Conservation (phyloP, 2,888 invertebrate species). For the Leptopterna dolabrata region DNA sequence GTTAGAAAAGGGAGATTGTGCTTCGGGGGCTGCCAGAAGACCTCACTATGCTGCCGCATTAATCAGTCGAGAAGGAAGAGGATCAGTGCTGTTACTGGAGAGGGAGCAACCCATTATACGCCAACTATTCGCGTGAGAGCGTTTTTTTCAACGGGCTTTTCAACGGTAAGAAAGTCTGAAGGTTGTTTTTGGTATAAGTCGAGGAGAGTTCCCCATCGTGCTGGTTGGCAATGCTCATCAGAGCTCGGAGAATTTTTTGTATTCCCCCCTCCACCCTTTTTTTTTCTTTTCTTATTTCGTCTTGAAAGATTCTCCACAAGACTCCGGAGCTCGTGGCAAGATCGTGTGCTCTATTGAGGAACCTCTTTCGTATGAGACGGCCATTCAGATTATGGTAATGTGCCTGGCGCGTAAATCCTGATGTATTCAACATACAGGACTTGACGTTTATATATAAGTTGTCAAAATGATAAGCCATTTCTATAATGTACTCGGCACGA, state of each 20-base stretch:
- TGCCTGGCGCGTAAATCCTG: neutral
- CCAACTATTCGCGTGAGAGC: slow-evolving; percentile 25
- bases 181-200: slow-evolving; percentile 28
- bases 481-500: too few relatives aligned
- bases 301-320: neutral
- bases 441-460: too few relatives aligned
- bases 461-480: too few relatives aligned
- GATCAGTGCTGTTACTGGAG: neutral
- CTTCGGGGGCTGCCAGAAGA: neutral
- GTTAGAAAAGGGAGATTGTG: slow-evolving; percentile 42
- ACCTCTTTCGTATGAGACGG: neutral
- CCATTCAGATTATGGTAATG: slow-evolving; percentile 8
- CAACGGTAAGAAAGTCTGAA: slow-evolving; percentile 22
- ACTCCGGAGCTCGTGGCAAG: slow-evolving; percentile 22
- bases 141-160: slow-evolving; percentile 7
- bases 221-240: slow-evolving; percentile 14
- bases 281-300: neutral
- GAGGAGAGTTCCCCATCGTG: neutral
- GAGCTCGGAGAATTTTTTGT: neutral
- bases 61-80: slow-evolving; percentile 16
- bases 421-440: neutral
- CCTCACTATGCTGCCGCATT: neutral
- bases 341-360: slow-evolving; percentile 26
- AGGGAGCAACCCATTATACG: neutral
- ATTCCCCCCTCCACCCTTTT: neutral